These are phyloP conservation scores for Drosophila mojavensis DNA, from an alignment of 1,140 invertebrate species.

Conservation along the genomic window DNA sequence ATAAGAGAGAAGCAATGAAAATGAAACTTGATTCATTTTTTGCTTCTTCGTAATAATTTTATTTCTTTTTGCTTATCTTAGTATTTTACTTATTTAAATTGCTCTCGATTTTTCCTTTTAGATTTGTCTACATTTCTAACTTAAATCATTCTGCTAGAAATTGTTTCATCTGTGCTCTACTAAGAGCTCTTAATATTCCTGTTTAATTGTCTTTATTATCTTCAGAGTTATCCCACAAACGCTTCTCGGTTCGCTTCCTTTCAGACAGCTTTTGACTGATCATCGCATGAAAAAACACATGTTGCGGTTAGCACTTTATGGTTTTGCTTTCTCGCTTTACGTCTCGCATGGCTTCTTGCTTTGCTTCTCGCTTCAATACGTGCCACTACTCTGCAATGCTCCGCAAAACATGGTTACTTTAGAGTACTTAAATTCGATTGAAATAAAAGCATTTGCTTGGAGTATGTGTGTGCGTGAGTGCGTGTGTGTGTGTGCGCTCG, in stretches of 20 bases:
- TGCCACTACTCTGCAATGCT: too few relatives aligned
- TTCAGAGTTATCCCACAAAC: background rate
- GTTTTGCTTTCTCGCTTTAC: conserved; percentile 1
- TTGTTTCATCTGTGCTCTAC: too few relatives aligned
- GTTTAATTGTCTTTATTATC: background rate
- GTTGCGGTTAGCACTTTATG: background rate
- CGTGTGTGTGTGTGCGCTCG: too few relatives aligned
- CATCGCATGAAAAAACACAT: background rate
- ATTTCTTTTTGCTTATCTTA: too few relatives aligned
- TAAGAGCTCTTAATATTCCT: background rate
- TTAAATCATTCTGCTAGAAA: too few relatives aligned
- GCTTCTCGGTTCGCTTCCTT: conserved; percentile 11
- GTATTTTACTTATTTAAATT: too few relatives aligned
- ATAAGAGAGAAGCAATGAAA: background rate
- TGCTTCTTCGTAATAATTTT: too few relatives aligned
- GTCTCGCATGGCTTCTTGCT: conserved; percentile 8
- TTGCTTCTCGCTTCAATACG: conserved; percentile 4
- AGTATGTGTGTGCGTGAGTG: too few relatives aligned
- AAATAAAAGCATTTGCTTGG: conserved; percentile 16
- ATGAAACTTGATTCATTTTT: too few relatives aligned
- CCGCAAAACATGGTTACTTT: background rate
- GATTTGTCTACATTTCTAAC: too few relatives aligned
- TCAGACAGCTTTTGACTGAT: conserved; percentile 3
- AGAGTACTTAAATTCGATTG: background rate
- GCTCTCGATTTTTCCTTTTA: too few relatives aligned